Conservation (phyloP, 64 coral and sea anemone species). For the Montipora efflorescens region DNA sequence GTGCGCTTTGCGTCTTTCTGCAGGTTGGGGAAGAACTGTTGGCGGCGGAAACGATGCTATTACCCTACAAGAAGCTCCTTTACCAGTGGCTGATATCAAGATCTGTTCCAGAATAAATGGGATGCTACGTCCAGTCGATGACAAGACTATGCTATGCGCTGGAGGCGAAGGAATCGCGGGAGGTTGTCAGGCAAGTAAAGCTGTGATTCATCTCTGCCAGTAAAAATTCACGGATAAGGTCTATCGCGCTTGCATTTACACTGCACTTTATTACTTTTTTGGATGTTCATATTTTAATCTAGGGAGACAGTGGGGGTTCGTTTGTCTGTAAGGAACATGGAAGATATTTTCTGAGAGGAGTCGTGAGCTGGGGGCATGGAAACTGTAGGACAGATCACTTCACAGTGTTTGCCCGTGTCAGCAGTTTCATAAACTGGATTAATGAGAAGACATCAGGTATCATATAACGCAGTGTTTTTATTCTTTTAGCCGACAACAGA, state of each 20-base stretch:
- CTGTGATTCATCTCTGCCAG: background rate
- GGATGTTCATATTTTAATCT: background rate
- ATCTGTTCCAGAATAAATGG: slow-evolving; percentile 25
- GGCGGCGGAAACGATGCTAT: slow-evolving; percentile 37
- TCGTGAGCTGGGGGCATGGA: slow-evolving; percentile 74
- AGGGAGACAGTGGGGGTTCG: slow-evolving; percentile 82
- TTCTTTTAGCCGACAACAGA: too few species aligned
- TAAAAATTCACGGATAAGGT: too few species aligned
- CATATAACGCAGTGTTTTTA: too few species aligned
- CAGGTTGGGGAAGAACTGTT: slow-evolving; percentile 76
- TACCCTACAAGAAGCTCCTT: slow-evolving; percentile 60
- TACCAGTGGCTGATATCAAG: slow-evolving; percentile 4
- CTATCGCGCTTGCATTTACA: too few species aligned
- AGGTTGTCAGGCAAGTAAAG: slow-evolving; percentile 53
- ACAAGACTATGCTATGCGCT: slow-evolving; percentile 57
- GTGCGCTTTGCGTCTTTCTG: background rate
- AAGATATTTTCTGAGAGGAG: slow-evolving; percentile 51
- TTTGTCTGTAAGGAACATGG: slow-evolving; percentile 75
- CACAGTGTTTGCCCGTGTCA: slow-evolving; percentile 78
- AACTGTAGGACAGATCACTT: slow-evolving; percentile 63
- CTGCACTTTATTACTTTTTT: too few species aligned
- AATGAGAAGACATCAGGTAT: slow-evolving; percentile 11
- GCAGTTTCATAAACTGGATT: slow-evolving; percentile 71
- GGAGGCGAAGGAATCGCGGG: slow-evolving; percentile 34
- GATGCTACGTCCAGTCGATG: slow-evolving; percentile 17